Percentiles rank a stretch among this genome's conserved stretches.
Evolutionary conservation across 2,113 vertebrate species (phyloP).

Genomic region (Pelecanoides urinatrix): DNA sequence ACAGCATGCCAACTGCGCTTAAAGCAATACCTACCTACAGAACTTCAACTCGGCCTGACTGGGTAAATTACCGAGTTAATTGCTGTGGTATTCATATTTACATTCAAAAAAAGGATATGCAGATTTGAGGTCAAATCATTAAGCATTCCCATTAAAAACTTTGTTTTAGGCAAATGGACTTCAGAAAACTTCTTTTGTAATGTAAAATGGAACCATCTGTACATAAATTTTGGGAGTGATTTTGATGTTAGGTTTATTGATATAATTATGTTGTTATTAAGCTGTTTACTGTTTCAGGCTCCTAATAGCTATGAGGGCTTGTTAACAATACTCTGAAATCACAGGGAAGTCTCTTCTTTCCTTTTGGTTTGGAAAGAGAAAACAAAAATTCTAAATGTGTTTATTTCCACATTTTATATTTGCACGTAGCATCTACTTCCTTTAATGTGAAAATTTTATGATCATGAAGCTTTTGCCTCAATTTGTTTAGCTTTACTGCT

Average conservation of each 20-base stretch:
- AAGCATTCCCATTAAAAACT: neutral
- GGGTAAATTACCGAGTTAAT: neutral
- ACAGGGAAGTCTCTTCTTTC: neutral
- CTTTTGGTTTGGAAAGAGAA: neutral
- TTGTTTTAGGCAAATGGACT: neutral
- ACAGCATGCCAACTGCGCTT: neutral
- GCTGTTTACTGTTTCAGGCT: neutral
- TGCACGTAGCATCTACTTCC: neutral
- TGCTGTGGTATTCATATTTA: neutral
- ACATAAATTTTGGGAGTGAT: neutral
- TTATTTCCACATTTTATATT: neutral
- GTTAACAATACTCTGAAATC: neutral
- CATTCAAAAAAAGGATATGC: neutral
- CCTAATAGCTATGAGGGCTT: neutral
- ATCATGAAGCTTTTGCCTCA: neutral
- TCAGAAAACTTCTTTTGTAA: neutral
- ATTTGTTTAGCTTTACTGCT: neutral
- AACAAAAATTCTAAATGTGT: neutral
- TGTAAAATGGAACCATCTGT: slow-evolving; percentile 17
- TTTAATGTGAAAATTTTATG: neutral
- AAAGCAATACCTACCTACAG: neutral
- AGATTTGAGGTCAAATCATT: neutral
- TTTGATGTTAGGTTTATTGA: slow-evolving; percentile 36
- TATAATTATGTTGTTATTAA: neutral
- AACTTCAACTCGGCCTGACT: neutral